Conservation (phyloP, 2,113 vertebrate genomes). For the Halichoerus grypus region DNA sequence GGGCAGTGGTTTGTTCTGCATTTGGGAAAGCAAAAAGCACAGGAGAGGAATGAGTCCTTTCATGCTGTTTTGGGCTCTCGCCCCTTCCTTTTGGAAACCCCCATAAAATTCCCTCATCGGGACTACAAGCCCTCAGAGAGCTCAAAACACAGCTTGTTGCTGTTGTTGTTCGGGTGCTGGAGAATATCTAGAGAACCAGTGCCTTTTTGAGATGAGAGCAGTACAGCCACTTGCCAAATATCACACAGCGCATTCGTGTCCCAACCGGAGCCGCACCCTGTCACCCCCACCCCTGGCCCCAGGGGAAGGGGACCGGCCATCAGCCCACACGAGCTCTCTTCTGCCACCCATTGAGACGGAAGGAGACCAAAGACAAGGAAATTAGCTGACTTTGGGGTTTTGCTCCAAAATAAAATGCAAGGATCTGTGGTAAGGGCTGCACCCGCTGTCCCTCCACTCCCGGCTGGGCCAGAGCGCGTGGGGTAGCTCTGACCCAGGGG, state of each 20-base stretch:
- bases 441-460: neutral
- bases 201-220: neutral
- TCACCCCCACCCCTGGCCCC: no score
- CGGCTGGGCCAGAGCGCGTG: neutral
- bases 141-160: neutral
- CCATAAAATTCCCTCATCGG: neutral
- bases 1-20: neutral
- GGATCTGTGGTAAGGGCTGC: no score
- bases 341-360: neutral
- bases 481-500: no score
- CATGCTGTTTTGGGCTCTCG: accelerated
- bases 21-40: accelerated
- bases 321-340: neutral
- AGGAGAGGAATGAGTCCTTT: neutral
- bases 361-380: neutral
- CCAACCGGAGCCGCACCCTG: neutral
- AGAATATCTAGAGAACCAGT: neutral
- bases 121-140: neutral
- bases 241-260: neutral
- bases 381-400: neutral
- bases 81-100: neutral
- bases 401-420: neutral
- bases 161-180: neutral
- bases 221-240: accelerated
- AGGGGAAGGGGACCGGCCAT: neutral